Percentiles rank a stretch among this genome's conserved stretches.
phyloP scores from a whole-genome alignment of 2,888 invertebrate species.

The Limnephilus lunatus region DNA sequence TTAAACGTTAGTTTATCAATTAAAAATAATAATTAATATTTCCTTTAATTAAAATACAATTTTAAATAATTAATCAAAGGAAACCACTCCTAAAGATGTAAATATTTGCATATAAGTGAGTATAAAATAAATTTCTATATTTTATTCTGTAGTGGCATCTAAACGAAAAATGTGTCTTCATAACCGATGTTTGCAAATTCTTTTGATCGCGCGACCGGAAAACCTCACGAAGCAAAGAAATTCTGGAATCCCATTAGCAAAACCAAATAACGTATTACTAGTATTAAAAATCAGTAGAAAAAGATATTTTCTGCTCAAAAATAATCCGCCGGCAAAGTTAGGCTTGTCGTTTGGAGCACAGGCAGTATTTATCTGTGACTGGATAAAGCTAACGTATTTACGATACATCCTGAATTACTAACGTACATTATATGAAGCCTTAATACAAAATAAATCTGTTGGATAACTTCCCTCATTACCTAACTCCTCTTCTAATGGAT shows the following conservation, averaged over 20 bases:
- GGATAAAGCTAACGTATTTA: not conserved
- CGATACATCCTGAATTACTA: constrained; percentile 33
- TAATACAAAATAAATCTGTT: constrained; percentile 62
- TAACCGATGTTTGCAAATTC: constrained; percentile 37
- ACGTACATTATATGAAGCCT: constrained; percentile 46
- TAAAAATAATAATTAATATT: not conserved
- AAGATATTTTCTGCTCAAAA: constrained; percentile 31
- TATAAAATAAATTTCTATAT: no score
- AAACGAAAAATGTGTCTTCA: constrained; percentile 23
- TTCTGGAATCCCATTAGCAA: constrained; percentile 52
- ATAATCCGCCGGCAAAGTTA: constrained; percentile 26
- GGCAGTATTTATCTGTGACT: not conserved
- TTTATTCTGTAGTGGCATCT: not conserved
- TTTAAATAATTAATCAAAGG: not conserved
- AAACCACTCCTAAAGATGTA: not conserved
- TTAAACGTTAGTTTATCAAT: no score
- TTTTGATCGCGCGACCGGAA: constrained; percentile 39
- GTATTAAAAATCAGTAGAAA: constrained; percentile 41
- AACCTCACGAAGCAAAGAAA: constrained; percentile 47
- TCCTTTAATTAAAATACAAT: not conserved
- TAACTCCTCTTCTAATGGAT: constrained; percentile 36
- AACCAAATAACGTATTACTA: constrained; percentile 51
- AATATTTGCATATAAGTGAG: not conserved
- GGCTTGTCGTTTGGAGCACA: constrained; percentile 45
- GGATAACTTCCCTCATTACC: constrained; percentile 49